Evolutionary conservation across 2,888 invertebrate genomes (phyloP).

Genomic region (Protophormia terraenovae): DNA sequence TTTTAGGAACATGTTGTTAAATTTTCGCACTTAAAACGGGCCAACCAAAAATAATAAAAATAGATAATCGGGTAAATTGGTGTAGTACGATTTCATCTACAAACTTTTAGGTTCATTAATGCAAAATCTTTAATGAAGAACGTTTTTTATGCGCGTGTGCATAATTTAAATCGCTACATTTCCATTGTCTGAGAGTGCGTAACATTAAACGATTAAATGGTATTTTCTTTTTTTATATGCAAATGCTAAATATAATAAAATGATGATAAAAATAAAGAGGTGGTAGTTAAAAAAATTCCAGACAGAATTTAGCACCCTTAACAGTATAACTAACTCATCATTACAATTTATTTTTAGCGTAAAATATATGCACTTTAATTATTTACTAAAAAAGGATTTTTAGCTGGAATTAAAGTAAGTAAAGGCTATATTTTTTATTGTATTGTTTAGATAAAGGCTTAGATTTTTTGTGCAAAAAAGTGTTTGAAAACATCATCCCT

Average conservation of each 20-base stretch:
- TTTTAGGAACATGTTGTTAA: too few relatives aligned
- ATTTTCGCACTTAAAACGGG: too few relatives aligned
- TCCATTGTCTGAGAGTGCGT: background rate
- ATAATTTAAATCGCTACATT: slow-evolving; percentile 56
- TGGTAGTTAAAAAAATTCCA: slow-evolving; percentile 22
- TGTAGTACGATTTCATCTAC: too few relatives aligned
- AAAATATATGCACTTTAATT: background rate
- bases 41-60: too few relatives aligned
- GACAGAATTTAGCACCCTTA: slow-evolving; percentile 9
- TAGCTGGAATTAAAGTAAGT: too few relatives aligned
- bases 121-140: slow-evolving; percentile 70
- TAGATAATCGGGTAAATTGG: too few relatives aligned
- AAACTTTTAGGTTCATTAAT: background rate
- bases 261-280: background rate
- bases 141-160: slow-evolving; percentile 67
- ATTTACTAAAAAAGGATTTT: background rate
- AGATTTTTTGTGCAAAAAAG: background rate
- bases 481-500: background rate
- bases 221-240: slow-evolving; percentile 2
- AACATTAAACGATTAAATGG: slow-evolving; percentile 4
- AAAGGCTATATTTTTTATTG: background rate
- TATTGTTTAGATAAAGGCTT: background rate
- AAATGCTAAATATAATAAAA: slow-evolving; percentile 1
- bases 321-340: background rate
- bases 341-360: background rate